Conservation (phyloP, 2,113 vertebrate genomes). For the Condylura cristata region DNA sequence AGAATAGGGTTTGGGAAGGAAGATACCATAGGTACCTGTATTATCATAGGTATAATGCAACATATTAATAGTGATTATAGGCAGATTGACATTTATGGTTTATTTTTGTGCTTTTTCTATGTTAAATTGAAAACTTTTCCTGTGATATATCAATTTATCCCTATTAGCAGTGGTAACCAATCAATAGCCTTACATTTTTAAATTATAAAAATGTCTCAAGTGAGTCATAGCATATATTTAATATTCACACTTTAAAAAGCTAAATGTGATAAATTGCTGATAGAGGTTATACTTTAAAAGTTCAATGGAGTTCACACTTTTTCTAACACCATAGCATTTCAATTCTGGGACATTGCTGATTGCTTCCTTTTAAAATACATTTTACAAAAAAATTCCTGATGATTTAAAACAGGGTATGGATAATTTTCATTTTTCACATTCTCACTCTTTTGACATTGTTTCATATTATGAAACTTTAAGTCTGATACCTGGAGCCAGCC, state of each 20-base stretch:
- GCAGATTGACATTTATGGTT: background rate
- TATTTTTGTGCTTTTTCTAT: background rate
- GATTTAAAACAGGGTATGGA: background rate
- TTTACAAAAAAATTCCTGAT: background rate
- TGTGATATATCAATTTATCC: conserved; percentile 2
- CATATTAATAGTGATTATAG: background rate
- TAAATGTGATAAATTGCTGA: conserved; percentile 45
- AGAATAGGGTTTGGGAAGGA: too few relatives aligned
- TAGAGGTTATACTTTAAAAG: conserved; percentile 44
- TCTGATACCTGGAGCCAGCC: background rate
- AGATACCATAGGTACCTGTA: background rate
- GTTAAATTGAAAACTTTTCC: background rate
- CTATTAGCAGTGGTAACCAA: background rate
- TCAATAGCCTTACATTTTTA: background rate
- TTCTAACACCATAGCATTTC: background rate
- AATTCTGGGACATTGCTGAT: background rate
- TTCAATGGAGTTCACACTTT: conserved; percentile 3
- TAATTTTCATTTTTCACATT: background rate
- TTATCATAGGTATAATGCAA: background rate
- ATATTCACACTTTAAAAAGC: conserved; percentile 21
- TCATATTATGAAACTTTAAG: background rate
- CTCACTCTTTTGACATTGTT: background rate
- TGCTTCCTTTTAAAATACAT: conserved; percentile 10
- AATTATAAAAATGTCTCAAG: conserved; percentile 36
- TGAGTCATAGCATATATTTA: conserved; percentile 38